Percentiles rank a stretch among this genome's conserved stretches.
Evolutionary conservation across 2,113 vertebrate species (phyloP).

Genomic region (Gnathonemus longibarbis): DNA sequence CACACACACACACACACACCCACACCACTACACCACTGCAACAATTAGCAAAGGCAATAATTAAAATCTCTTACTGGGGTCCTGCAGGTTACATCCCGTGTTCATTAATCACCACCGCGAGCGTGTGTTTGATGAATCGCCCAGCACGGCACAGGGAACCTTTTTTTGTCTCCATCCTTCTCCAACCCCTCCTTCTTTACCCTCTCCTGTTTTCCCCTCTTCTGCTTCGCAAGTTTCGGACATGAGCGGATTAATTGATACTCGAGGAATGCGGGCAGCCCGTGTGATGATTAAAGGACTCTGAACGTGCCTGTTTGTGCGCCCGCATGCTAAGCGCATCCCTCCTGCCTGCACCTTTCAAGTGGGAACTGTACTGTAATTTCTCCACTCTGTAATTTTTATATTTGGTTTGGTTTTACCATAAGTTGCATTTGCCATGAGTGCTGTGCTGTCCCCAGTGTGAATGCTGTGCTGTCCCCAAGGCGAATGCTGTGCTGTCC

Average conservation of each 20-base stretch:
- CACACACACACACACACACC: neutral
- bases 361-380: neutral
- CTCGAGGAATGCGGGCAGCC: conserved; percentile 8
- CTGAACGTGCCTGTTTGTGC: neutral
- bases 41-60: conserved; percentile 17
- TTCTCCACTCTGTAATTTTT: conserved; percentile 20
- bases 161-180: neutral
- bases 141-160: neutral
- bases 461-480: neutral
- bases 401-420: conserved; percentile 21
- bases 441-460: neutral
- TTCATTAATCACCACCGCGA: conserved; percentile 17
- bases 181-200: neutral
- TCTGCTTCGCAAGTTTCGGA: neutral
- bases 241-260: conserved; percentile 14
- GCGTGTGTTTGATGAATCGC: conserved; percentile 13
- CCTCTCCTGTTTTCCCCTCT: neutral
- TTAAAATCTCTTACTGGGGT: conserved; percentile 13
- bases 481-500: neutral
- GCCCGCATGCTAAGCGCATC: neutral
- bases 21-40: neutral
- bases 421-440: conserved; percentile 8
- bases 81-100: conserved; percentile 12
- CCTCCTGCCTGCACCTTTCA: neutral
- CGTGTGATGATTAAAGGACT: neutral